A percentile compares a stretch with the other conserved stretches of the same genome.
These are phyloP conservation scores for Centropyge bicolor DNA, from an alignment of 2,797 vertebrate species.

Conservation along the genomic window DNA sequence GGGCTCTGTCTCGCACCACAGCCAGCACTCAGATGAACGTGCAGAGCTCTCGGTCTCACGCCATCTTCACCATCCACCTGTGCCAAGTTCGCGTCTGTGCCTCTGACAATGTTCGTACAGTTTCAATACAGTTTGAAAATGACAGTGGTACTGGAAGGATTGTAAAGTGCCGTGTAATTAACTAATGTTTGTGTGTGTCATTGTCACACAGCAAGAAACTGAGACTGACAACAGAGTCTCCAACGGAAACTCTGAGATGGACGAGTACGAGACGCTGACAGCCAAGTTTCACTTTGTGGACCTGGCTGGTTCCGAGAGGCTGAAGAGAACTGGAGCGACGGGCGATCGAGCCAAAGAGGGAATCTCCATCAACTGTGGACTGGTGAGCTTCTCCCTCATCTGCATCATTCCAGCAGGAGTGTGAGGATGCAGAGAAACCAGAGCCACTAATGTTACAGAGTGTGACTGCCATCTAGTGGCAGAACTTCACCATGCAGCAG, in stretches of 20 bases:
- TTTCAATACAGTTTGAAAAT: accelerated
- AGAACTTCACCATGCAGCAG: background rate
- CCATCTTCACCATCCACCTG: slow-evolving; percentile 96
- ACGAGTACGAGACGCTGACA: slow-evolving; percentile 94
- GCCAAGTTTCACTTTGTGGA: slow-evolving; percentile 95
- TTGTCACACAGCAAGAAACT: slow-evolving; percentile 83
- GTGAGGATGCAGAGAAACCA: background rate
- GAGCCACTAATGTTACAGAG: background rate
- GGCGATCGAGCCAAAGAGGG: slow-evolving; percentile 95
- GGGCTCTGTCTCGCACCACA: slow-evolving; percentile 94
- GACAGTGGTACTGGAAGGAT: background rate
- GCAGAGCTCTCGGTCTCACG: slow-evolving; percentile 96
- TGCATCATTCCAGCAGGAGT: background rate
- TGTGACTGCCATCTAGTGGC: slow-evolving; percentile 72
- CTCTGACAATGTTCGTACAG: slow-evolving; percentile 86
- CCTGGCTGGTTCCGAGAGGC: slow-evolving; percentile 87
- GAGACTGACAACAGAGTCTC: slow-evolving; percentile 91
- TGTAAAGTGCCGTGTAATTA: background rate
- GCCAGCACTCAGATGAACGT: slow-evolving; percentile 99
- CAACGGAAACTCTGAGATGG: slow-evolving; percentile 91
- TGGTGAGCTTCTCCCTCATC: slow-evolving; percentile 83
- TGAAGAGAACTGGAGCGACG: slow-evolving; percentile 95
- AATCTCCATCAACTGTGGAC: slow-evolving; percentile 97
- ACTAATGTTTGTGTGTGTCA: slow-evolving; percentile 26
- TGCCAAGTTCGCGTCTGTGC: slow-evolving; percentile 93